A percentile compares a stretch with the other conserved stretches of the same genome.
Conservation (phyloP, 2,797 vertebrate genomes). For the Pangasius macronema region DNA sequence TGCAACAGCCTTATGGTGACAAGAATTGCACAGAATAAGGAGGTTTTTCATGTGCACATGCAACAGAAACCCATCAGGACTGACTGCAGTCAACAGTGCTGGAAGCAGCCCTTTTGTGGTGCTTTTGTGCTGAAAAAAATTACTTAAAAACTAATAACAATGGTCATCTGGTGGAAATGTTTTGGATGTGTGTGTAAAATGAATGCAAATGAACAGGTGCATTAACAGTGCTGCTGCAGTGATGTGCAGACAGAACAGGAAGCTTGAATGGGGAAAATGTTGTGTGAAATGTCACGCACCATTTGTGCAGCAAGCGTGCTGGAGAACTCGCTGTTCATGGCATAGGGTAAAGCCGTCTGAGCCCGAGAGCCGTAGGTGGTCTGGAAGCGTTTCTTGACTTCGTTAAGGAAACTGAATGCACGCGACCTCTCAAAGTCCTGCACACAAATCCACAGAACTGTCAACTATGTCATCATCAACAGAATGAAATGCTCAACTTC, state of each 20-base stretch:
- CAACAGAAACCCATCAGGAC: background rate
- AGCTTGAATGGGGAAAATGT: background rate
- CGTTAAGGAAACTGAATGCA: conserved; percentile 93
- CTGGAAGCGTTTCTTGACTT: conserved; percentile 96
- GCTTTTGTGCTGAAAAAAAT: background rate
- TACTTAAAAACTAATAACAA: background rate
- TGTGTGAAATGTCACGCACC: conserved; percentile 77
- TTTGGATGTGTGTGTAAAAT: background rate
- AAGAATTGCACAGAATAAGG: background rate
- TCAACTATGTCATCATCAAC: background rate
- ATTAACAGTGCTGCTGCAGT: background rate
- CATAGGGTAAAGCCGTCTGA: conserved; percentile 96
- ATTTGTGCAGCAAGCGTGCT: conserved; percentile 92
- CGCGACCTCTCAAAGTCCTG: conserved; percentile 96
- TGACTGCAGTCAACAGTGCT: background rate
- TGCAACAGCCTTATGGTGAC: background rate
- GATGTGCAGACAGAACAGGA: background rate
- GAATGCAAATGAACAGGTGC: background rate
- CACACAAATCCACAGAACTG: background rate
- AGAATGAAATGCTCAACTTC: background rate
- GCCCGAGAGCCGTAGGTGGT: conserved; percentile 96
- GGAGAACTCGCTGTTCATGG: conserved; percentile 99
- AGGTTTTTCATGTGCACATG: background rate
- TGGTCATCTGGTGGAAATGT: background rate
- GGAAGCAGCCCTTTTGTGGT: background rate